Evolutionary conservation across 1,140 invertebrate species (phyloP).

Genomic region (Bombyx mori): ASM3026992v2 NC_085112.1:9175001-9175500

Average conservation of each 20-base stretch:
- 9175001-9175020: conserved; percentile 31
- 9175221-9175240: conserved; percentile 63
- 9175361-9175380: neutral
- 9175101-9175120: conserved; percentile 21
- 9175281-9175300: conserved; percentile 45
- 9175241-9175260: conserved; percentile 53
- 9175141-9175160: conserved; percentile 46
- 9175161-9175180: conserved; percentile 37
- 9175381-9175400: neutral
- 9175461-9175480: neutral
- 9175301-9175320: conserved; percentile 41
- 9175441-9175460: neutral
- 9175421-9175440: conserved; percentile 1
- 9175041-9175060: too few relatives aligned
- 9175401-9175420: neutral
- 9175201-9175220: conserved; percentile 59
- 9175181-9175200: conserved; percentile 62
- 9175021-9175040: conserved; percentile 8
- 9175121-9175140: conserved; percentile 53
- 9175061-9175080: conserved; percentile 3
- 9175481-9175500: conserved; percentile 9
- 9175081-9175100: conserved; percentile 12
- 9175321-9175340: conserved; percentile 11
- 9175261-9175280: conserved; percentile 63
- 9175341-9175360: conserved; percentile 2